Conservation (phyloP, 2,797 vertebrate genomes). For the Myotis findleyi region DNA sequence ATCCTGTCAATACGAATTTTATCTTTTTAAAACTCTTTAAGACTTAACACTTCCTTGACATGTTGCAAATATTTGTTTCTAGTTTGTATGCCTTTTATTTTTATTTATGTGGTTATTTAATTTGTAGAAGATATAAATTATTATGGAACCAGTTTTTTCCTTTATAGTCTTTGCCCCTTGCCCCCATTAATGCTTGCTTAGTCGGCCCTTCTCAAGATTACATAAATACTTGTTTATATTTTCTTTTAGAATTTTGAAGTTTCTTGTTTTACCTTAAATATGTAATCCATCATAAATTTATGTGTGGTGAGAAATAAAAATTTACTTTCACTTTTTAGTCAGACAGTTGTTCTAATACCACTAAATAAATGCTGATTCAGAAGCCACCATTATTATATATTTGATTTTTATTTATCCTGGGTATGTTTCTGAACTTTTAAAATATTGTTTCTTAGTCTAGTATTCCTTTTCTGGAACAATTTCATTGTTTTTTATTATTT, state of each 20-base stretch:
- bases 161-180: background rate
- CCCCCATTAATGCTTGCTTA: background rate
- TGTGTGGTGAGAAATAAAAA: background rate
- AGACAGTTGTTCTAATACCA: background rate
- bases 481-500: slow-evolving; percentile 14
- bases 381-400: background rate
- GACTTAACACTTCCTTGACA: background rate
- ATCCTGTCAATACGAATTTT: background rate
- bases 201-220: background rate
- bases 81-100: slow-evolving; percentile 37
- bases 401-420: slow-evolving; percentile 53
- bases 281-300: slow-evolving; percentile 51
- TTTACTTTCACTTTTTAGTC: slow-evolving; percentile 23
- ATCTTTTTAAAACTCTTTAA: slow-evolving; percentile 49
- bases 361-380: slow-evolving; percentile 49
- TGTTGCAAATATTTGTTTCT: slow-evolving; percentile 51
- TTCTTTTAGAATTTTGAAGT: slow-evolving; percentile 16
- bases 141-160: background rate
- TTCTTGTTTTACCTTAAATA: slow-evolving; percentile 54
- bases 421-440: slow-evolving; percentile 17
- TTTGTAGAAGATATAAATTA: slow-evolving; percentile 3
- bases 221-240: slow-evolving; percentile 33
- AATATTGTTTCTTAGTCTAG: slow-evolving; percentile 32
- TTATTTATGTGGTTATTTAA: slow-evolving; percentile 43
- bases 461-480: slow-evolving; percentile 48